Percentiles rank a stretch among this genome's conserved stretches.
Evolutionary conservation across 1,140 invertebrate species (phyloP).

Genomic region (Centruroides sculpturatus): DNA sequence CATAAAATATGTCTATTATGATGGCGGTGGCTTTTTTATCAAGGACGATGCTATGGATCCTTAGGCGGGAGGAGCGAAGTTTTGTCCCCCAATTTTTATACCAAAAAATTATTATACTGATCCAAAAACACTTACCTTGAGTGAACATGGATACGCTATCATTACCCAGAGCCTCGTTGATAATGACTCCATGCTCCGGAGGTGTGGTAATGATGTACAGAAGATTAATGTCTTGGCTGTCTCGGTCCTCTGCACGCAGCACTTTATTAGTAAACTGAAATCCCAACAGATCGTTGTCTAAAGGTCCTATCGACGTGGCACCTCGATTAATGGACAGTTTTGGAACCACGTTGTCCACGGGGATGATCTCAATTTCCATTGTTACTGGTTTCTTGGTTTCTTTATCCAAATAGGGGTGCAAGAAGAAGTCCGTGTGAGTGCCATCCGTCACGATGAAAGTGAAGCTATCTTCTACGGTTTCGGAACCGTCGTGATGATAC

Average conservation of each 20-base stretch:
- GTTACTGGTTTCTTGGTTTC: slow-evolving; percentile 24
- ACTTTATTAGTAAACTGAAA: slow-evolving; percentile 22
- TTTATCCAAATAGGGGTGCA: slow-evolving; percentile 24
- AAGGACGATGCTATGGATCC: too few species aligned
- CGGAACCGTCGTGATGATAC: slow-evolving; percentile 31
- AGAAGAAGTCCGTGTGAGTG: slow-evolving; percentile 26
- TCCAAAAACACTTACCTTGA: slow-evolving; percentile 25
- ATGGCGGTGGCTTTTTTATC: too few species aligned
- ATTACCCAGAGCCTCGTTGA: slow-evolving; percentile 20
- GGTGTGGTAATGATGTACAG: slow-evolving; percentile 22
- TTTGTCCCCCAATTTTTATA: too few species aligned
- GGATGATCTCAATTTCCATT: slow-evolving; percentile 27
- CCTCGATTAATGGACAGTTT: slow-evolving; percentile 25
- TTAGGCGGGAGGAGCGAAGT: too few species aligned
- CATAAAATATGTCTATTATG: too few species aligned
- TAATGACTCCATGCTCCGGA: slow-evolving; percentile 27
- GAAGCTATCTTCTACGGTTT: slow-evolving; percentile 26
- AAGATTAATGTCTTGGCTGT: slow-evolving; percentile 23
- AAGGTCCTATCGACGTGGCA: slow-evolving; percentile 18
- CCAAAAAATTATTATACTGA: too few species aligned
- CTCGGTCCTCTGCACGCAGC: slow-evolving; percentile 27
- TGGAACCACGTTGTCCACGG: slow-evolving; percentile 29
- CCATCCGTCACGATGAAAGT: slow-evolving; percentile 29
- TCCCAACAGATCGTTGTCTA: slow-evolving; percentile 21
- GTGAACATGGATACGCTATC: slow-evolving; percentile 25